A percentile compares a stretch with the other conserved stretches of the same genome.
phyloP scores from a whole-genome alignment of 2,113 vertebrate genomes.

The Nymphicus hollandicus region DNA sequence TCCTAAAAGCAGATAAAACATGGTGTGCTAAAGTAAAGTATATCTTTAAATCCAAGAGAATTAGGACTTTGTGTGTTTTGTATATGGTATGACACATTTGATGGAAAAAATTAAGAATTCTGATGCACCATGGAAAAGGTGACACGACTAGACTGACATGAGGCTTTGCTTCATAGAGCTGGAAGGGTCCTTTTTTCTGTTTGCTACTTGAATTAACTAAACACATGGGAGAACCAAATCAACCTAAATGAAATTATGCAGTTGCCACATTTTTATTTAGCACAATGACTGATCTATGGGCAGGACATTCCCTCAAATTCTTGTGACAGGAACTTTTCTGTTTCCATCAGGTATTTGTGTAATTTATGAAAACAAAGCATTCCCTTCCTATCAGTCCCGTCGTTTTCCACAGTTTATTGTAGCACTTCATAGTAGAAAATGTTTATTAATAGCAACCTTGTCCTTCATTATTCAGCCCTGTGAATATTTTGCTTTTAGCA shows the following conservation, averaged over 20 bases:
- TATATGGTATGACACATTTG: background rate
- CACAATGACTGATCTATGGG: background rate
- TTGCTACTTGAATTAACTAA: background rate
- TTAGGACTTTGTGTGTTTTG: background rate
- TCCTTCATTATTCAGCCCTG: background rate
- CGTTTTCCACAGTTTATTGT: background rate
- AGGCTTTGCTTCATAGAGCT: background rate
- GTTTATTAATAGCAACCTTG: background rate
- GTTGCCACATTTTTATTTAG: background rate
- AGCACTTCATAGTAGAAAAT: background rate
- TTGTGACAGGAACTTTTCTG: background rate
- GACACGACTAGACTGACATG: background rate
- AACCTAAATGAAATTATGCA: background rate
- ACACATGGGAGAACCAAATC: background rate
- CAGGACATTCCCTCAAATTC: background rate
- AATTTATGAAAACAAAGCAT: background rate
- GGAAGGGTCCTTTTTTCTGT: background rate
- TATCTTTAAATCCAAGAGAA: background rate
- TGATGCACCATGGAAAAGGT: rapidly evolving
- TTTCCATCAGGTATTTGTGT: background rate
- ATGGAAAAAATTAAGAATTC: background rate
- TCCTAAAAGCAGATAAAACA: background rate
- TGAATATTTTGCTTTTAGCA: background rate
- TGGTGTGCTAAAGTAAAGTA: background rate
- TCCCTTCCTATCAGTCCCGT: background rate